Conservation (phyloP, 1,140 invertebrate genomes). For the Drosophila obscura region DNA sequence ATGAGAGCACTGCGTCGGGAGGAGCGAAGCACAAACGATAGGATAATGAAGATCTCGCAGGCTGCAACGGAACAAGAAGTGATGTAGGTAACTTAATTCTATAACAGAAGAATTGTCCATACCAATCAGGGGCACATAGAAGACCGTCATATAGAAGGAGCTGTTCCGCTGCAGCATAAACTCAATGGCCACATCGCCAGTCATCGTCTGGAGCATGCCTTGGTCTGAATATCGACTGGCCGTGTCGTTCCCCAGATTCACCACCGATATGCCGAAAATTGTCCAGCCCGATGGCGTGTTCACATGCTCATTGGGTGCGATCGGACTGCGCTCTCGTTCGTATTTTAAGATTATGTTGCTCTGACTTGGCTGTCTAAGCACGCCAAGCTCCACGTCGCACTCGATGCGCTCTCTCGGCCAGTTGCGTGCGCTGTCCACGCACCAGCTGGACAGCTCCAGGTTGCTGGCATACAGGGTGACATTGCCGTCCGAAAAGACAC, state of each 20-base stretch:
- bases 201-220: slow-evolving; percentile 49
- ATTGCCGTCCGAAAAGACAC: slow-evolving; percentile 62
- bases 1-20: slow-evolving; percentile 69
- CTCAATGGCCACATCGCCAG: slow-evolving; percentile 67
- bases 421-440: slow-evolving; percentile 64
- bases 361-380: slow-evolving; percentile 37
- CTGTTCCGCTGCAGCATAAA: slow-evolving; percentile 63
- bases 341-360: slow-evolving; percentile 42
- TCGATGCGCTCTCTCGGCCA: slow-evolving; percentile 72
- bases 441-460: slow-evolving; percentile 64
- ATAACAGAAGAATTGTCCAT: background rate
- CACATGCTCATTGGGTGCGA: slow-evolving; percentile 58
- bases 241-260: slow-evolving; percentile 39
- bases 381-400: slow-evolving; percentile 65
- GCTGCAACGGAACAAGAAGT: slow-evolving; percentile 30
- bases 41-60: slow-evolving; percentile 60
- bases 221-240: slow-evolving; percentile 43
- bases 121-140: slow-evolving; percentile 67
- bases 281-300: slow-evolving; percentile 71
- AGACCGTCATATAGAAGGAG: slow-evolving; percentile 62
- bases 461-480: slow-evolving; percentile 54
- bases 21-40: slow-evolving; percentile 73
- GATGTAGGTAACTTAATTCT: background rate
- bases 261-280: slow-evolving; percentile 54
- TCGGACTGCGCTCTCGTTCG: slow-evolving; percentile 40